Base-by-base conservation (phyloP, 2,797 vertebrate species). In the Cirrhinus mrigala region DNA sequence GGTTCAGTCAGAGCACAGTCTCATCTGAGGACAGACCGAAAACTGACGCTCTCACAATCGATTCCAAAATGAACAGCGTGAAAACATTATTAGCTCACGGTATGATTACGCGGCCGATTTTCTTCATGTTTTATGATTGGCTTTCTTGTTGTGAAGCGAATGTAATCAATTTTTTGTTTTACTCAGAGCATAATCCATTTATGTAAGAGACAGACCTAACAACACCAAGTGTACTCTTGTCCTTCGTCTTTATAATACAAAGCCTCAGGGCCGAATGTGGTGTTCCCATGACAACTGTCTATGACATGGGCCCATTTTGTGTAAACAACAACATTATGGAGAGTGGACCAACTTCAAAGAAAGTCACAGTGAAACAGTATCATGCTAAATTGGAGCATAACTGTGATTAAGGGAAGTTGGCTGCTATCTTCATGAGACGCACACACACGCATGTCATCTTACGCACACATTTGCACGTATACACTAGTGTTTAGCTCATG, bases 221-320 rank as follows among this genome's bases (percentile, higher is more conserved):
- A 77, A 18, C 48, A 24, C 54, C 37, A 16, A 48, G 79, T 86
- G 85, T 60, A 60, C 68, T 85, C 82, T 64, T 83, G 82, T 71
- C 85, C 80, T 82, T 73, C 78, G 68, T 83, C 82, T 84, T 76
- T 64, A 66, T 88, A 81, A 85, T 79, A 85, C 71, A 64, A 64
- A 83, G 86, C 70, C 82, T 79, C 74, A 56, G 74, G 81, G 56
- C 69, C 46, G 22, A 71, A 78, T 74, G 52, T 48, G 77, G 73
- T 80, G 87, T 88, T 88, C 85, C 89, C 87, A 88, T 90, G 89
- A 79, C 81, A 69, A 88, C 87, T 60, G 11, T 44, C 29, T 69
- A 85, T 87, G 87, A 89, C 79, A 88, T 52, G 60, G 84, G 70
- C 79, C 83, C 58, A 81, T 66, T 86, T 87, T 84, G 83, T 88